Evolutionary conservation across 2,113 vertebrate species (phyloP), one percentile per base, ranked within the genome.

Genomic region (Aegithalos caudatus): DNA sequence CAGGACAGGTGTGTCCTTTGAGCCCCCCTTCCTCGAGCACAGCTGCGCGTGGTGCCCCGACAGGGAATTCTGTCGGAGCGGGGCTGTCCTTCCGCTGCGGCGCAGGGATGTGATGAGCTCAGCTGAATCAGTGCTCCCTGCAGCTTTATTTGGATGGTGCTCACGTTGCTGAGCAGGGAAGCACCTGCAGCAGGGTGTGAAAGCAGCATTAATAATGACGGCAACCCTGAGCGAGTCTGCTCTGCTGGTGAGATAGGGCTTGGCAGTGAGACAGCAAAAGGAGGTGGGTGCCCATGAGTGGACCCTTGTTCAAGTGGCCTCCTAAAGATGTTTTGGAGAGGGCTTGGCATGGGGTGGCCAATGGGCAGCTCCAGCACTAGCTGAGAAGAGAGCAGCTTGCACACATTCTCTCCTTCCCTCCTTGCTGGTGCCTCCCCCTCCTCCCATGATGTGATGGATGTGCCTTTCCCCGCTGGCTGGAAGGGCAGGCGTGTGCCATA

Each of bases 151-250:
- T 76, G 91, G 91, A 95, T 95, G 90, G 50, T 4, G 5, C 84
- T 95, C 90, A 93, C 51, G 19, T 94, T 58, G 72, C 88, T 0
- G 11, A 93, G 88, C 62, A 54, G 90, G 90, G 90, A 90, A 94
- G 66, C 85, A 95, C 94, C 92, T 94, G 90, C 90, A 80, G 83
- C 67, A 40, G 90, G 79, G 35, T 86, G 76, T 61, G 92, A 86
- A 73, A 80, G 82, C 82, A 73, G 76, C 60, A 20, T 50, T 74
- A 40, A 51, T 78, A 81, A 37, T 3, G 5, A 66, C 29, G 29
- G 54, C 54, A 82, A 16, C 35, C 35, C 37, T 1, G 2, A 88
- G 71, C 2, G 0, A 65, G 65, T 77, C 67, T 35, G 50, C 47
- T 71, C 40, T 17, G 45, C 20, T 53, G 31, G 25, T 76, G 64